Conservation (phyloP, 2,113 vertebrate species). For the Melanotaenia duboulayi region DNA sequence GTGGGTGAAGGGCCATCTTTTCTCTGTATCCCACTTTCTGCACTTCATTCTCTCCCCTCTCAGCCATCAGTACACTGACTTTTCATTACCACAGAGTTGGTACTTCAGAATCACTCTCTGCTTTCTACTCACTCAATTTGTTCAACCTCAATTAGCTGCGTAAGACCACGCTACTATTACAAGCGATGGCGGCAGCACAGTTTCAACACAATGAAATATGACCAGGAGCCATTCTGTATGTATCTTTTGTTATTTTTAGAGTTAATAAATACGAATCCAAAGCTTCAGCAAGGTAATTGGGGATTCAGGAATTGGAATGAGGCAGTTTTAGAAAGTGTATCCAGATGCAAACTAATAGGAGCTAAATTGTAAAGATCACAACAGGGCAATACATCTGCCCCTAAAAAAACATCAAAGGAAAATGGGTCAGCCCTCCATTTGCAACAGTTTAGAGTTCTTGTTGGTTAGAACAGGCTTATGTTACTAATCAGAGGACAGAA, state of each 20-base stretch:
- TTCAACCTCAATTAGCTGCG: conserved; percentile 31
- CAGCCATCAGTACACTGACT: conserved; percentile 56
- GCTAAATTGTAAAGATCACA: conserved; percentile 60
- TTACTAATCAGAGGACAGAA: conserved; percentile 71
- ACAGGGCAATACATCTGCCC: conserved; percentile 45
- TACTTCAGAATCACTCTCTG: conserved; percentile 41
- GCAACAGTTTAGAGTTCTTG: conserved; percentile 59
- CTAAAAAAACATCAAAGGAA: conserved; percentile 65
- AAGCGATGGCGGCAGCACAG: conserved; percentile 3
- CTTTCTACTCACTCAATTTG: conserved; percentile 33
- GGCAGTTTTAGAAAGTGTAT: conserved; percentile 52
- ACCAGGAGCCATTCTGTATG: not conserved
- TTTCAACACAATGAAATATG: not conserved
- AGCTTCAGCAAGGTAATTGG: conserved; percentile 34
- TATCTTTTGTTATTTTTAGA: not conserved
- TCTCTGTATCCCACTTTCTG: conserved; percentile 22
- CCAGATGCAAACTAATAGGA: conserved; percentile 70
- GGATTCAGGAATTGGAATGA: conserved; percentile 24
- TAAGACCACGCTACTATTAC: conserved; percentile 12
- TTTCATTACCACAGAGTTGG: conserved; percentile 40
- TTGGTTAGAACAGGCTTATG: conserved; percentile 69
- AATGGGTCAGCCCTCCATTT: conserved; percentile 52
- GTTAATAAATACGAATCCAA: conserved; percentile 6
- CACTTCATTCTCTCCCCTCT: conserved; percentile 14
- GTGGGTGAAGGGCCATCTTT: conserved; percentile 44